These are phyloP conservation scores for Thamnophis sirtalis DNA, from an alignment of 2,113 vertebrate genomes.

Conservation along the genomic window DNA sequence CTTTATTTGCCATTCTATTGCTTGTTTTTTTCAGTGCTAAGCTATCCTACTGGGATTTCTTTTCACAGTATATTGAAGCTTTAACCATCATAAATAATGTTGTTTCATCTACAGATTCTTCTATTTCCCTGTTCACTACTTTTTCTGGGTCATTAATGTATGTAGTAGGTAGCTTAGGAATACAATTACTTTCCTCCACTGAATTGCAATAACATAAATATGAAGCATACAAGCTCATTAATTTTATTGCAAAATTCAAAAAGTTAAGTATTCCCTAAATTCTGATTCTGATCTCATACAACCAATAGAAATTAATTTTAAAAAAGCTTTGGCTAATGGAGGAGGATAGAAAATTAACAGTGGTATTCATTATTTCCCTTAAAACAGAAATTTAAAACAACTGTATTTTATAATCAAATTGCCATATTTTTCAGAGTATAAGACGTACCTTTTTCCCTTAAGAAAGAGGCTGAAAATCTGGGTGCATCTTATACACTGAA, in stretches of 20 bases:
- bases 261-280: not conserved
- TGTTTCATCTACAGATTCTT: constrained; percentile 3
- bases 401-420: constrained; percentile 5
- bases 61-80: not conserved
- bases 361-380: not conserved
- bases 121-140: not conserved
- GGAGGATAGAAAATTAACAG: not conserved
- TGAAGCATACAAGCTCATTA: not conserved
- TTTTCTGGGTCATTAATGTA: not conserved
- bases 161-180: not conserved
- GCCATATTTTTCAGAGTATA: no score
- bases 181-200: not conserved
- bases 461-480: no score
- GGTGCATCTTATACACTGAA: no score
- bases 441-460: no score
- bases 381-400: not conserved
- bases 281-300: not conserved
- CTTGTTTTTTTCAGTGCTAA: not conserved
- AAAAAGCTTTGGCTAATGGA: not conserved
- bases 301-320: not conserved
- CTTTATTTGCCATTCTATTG: not conserved
- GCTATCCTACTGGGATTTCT: not conserved
- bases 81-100: not conserved
- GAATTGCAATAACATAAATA: not conserved
- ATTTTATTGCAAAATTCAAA: not conserved